Base-by-base conservation (phyloP, 1,140 invertebrate species). In the Portunus trituberculatus region DNA sequence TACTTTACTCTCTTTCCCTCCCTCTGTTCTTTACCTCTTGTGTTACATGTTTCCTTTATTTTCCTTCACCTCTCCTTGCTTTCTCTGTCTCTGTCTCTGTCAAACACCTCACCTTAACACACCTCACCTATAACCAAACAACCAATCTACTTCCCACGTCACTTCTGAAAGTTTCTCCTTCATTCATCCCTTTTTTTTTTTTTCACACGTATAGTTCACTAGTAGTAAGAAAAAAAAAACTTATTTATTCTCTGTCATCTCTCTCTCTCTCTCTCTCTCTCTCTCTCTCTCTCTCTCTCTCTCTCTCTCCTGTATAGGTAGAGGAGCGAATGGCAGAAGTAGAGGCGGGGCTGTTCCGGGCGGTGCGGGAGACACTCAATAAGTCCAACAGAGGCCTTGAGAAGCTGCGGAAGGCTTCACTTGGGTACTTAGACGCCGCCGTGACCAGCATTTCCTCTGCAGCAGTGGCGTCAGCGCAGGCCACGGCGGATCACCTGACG, bases 381-480 rank as follows among this genome's bases (percentile, higher is more conserved):
- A 95, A 95, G 46, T 29, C 76, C 2, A 46, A 82, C 39, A 59
- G 82, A 20, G 67, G 52, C 20, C 32, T 95, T 32, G 94, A 92
- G 59, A 95, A 95, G 67, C 82, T 95, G 4, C 32, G 94, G 12
- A 59, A 76, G 2, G 84, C 94, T 14, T 95, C 94, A 39, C 48
- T 95, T 32, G 82, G 94, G 0, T 91, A 91, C 48, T 76, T 95
- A 67, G 94, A 95, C 67, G 94, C 94, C 12, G 94, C 94, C 39
- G 94, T 95, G 4, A 95, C 94, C 76, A 95, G 32, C 28, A 67
- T 95, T 0, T 91, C 94, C n/a, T 95, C 94, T 3, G 88, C 94
- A n/a, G 94, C 94, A 0, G 94, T 95, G 12, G 82, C 89, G 29
- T 95, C 94, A 10, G 94, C 94, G 8, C 82, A 95, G 45, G 29